Base-by-base conservation (phyloP, 2,113 vertebrate genomes). In the Bubo blakistoni region DNA sequence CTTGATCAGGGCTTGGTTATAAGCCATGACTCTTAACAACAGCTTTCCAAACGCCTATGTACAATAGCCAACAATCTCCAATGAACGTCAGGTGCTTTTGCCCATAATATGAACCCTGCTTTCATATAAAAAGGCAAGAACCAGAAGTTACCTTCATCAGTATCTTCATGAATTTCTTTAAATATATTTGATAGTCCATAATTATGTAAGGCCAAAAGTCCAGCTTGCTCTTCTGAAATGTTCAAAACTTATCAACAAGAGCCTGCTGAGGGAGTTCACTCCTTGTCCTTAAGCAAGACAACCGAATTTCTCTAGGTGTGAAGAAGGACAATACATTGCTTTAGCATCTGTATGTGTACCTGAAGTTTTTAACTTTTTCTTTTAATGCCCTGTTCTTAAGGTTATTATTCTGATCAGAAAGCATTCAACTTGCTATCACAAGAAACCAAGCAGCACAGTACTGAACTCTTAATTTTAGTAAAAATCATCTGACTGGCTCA, bases 401-500 rank as follows among this genome's bases (percentile, higher is more conserved):
- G 66, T 58, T n/a, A 46, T 46, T 84, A 38, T 26, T 67, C 34
- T 72, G 51, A 88, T 57, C 58, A 79, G 69, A 55, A 84, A 72
- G 40, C 32, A n/a, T 21, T 70, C 62, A 49, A 46, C 44, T 65
- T 55, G 16, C 46, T 38, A n/a, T n/a, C 46, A 38, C 52, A 73
- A 57, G 49, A 88, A 91, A 81, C 9, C 20, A 88, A 67, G n/a
- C 22, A 78, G 47, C 40, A 86, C 36, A 59, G 66, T 17, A 62
- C 0, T 30, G 20, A 94, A 89, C 57, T 46, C 77, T 84, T 92
- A 77, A 94, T 95, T 95, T 82, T 54, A 91, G 83, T 52, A 83
- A 90, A 93, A 97, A 86, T 62, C 51, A 38, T 40, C 40, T 6
- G 36, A 79, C 78, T 57, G 86, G 47, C 71, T 94, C 83, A 72